Evolutionary conservation across 2,113 vertebrate species (phyloP).

Genomic region (Mixornis gularis): DNA sequence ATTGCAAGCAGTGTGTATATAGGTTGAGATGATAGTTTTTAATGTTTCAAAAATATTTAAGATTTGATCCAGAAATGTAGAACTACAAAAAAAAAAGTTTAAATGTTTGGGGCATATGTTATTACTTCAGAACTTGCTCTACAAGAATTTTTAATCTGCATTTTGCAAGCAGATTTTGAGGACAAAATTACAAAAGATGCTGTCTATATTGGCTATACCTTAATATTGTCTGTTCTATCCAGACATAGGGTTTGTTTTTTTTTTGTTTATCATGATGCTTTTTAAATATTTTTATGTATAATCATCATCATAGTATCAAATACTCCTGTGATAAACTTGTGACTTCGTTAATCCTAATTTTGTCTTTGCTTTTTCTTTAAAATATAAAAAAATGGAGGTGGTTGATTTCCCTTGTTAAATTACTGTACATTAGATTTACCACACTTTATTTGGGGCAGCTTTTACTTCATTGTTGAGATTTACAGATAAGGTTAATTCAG

Average conservation of each 20-base stretch:
- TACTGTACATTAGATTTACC: neutral
- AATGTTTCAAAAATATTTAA: neutral
- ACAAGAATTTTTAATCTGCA: neutral
- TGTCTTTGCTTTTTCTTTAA: neutral
- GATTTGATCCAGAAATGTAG: neutral
- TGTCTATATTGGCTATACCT: neutral
- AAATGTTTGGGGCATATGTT: neutral
- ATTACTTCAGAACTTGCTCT: neutral
- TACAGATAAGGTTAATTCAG: neutral
- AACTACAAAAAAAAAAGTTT: neutral
- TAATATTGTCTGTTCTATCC: neutral
- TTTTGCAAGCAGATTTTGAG: neutral
- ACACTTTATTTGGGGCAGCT: neutral
- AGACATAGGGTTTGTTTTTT: neutral
- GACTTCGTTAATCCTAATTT: neutral
- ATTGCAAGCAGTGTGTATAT: neutral
- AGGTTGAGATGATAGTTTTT: neutral
- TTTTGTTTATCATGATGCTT: neutral
- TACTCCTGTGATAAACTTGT: neutral
- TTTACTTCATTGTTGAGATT: neutral
- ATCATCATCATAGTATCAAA: neutral
- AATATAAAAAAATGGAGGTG: rapidly evolving
- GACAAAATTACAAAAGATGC: neutral
- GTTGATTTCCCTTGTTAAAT: neutral
- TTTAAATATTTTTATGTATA: neutral